phyloP scores from a whole-genome alignment of 2,797 vertebrate genomes.

The Sternotherus odoratus region DNA sequence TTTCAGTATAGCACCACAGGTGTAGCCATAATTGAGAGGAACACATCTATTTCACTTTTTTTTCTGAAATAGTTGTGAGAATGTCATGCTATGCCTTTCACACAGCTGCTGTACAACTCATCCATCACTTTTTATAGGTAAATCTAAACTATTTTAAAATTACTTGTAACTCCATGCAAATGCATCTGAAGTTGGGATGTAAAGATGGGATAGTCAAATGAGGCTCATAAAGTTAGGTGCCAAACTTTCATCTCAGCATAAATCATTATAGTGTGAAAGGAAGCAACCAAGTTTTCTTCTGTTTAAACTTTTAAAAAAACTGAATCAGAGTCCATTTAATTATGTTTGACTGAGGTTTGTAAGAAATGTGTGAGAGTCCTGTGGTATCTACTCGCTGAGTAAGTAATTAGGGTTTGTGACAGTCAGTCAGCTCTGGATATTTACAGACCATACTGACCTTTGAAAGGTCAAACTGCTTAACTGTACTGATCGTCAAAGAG shows the following conservation, averaged over 20 bases:
- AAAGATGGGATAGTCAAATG: background rate
- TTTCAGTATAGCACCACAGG: background rate
- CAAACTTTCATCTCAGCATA: background rate
- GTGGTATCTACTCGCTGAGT: background rate
- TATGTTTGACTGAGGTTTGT: background rate
- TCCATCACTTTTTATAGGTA: background rate
- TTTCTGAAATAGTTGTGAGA: background rate
- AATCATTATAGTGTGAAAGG: background rate
- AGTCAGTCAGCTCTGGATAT: background rate
- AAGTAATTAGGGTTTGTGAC: background rate
- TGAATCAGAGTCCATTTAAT: background rate
- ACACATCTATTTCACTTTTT: background rate
- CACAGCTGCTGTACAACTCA: background rate
- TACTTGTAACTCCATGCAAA: background rate
- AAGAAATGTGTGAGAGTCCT: background rate
- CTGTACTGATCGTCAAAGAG: background rate
- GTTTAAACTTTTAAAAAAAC: background rate
- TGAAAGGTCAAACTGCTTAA: background rate
- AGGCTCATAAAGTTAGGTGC: background rate
- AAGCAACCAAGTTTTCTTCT: background rate
- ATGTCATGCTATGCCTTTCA: background rate
- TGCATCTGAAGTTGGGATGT: background rate
- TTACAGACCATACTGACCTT: background rate
- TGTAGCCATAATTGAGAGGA: background rate
- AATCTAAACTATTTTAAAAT: background rate